Percentiles rank a stretch among this genome's conserved stretches.
Conservation (phyloP, 2,888 invertebrate genomes). For the Lamellibrachia satsuma region DNA sequence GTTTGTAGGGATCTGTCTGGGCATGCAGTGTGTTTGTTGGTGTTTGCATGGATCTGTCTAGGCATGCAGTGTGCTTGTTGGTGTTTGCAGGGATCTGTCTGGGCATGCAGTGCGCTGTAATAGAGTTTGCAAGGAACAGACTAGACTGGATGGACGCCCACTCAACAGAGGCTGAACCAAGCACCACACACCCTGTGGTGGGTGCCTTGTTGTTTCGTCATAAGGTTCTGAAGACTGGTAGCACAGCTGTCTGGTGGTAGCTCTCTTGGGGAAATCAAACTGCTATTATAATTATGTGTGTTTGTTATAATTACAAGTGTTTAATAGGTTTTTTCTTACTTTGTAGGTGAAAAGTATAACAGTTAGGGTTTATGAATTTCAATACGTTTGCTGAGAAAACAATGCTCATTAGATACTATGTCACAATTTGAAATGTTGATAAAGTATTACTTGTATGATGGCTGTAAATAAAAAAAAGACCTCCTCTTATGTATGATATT, state of each 20-base stretch:
- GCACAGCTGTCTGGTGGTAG: too few species aligned
- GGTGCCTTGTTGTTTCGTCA: constrained; percentile 32
- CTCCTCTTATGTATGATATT: not conserved
- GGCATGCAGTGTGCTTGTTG: not conserved
- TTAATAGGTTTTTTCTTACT: too few species aligned
- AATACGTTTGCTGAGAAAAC: too few species aligned
- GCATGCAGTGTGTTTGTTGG: too few species aligned
- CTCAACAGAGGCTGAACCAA: constrained; percentile 83
- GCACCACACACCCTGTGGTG: constrained; percentile 79
- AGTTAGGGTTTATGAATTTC: too few species aligned
- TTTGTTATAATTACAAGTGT: too few species aligned
- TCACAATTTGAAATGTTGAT: not conserved
- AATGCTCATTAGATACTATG: not conserved
- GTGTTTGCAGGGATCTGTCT: constrained; percentile 78
- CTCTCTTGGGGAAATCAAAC: too few species aligned
- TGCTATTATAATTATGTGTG: too few species aligned
- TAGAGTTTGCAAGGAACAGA: constrained; percentile 91
- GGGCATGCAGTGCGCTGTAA: constrained; percentile 95
- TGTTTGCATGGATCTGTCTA: not conserved
- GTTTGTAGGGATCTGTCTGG: too few species aligned
- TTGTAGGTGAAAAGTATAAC: too few species aligned
- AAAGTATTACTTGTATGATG: not conserved
- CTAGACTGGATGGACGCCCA: constrained; percentile 81
- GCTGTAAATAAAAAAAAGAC: not conserved
- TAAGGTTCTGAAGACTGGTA: too few species aligned